These are phyloP conservation scores for Myrmecophaga tridactyla DNA, from an alignment of 2,113 vertebrate genomes.

Conservation along the genomic window DNA sequence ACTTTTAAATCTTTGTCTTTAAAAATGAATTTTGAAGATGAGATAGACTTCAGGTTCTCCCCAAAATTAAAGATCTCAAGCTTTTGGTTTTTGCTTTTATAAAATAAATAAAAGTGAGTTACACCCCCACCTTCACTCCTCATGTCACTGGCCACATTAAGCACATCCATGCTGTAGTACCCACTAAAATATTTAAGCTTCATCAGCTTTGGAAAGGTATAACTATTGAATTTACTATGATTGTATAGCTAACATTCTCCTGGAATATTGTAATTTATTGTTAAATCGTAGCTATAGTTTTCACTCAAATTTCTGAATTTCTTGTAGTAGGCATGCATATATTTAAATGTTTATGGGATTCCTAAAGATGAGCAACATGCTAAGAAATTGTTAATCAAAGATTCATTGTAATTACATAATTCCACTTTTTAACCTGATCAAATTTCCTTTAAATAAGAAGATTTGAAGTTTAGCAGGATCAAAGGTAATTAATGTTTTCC, in stretches of 20 bases:
- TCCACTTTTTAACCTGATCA: constrained; percentile 61
- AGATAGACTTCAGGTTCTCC: not conserved
- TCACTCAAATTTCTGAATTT: not conserved
- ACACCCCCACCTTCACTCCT: not conserved
- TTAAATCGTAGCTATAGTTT: not conserved
- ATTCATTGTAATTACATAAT: constrained; percentile 55
- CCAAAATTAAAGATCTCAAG: not conserved
- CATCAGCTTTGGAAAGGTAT: not conserved
- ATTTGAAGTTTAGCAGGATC: constrained; percentile 48
- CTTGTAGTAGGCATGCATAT: not conserved
- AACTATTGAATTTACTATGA: constrained; percentile 27
- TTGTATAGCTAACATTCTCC: not conserved
- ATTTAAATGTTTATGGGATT: not conserved
- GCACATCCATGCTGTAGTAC: too few species aligned
- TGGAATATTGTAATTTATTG: not conserved
- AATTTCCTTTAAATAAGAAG: constrained; percentile 55
- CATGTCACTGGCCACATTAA: not conserved
- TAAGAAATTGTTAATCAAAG: constrained; percentile 20
- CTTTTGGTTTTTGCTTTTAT: not conserved
- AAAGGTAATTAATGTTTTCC: constrained; percentile 78
- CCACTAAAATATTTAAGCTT: not conserved
- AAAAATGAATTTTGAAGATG: not conserved
- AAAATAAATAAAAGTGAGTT: not conserved
- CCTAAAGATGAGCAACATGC: not conserved
- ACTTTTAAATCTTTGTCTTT: constrained; percentile 33